These are phyloP conservation scores for Buceros bicornis DNA, from an alignment of 2,797 vertebrate species.

Conservation along the genomic window DNA sequence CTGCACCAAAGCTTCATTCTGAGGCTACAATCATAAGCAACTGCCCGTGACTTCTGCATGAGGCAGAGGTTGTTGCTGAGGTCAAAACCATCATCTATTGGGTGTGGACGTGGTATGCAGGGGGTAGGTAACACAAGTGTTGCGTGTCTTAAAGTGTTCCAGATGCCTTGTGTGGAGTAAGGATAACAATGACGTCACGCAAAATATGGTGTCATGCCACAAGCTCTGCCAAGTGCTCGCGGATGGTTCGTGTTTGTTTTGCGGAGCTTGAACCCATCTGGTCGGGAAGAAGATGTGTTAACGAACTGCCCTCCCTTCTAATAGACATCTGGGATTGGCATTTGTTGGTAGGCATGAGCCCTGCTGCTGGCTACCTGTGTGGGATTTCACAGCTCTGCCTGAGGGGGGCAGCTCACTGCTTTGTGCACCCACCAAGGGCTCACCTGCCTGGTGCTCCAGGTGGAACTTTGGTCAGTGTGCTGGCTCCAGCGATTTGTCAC, in stretches of 20 bases:
- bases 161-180: background rate
- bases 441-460: background rate
- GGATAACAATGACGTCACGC: fast-evolving
- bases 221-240: background rate
- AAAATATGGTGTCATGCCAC: fast-evolving
- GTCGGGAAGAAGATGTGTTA: background rate
- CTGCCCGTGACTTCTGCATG: background rate
- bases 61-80: background rate
- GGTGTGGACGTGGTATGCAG: fast-evolving
- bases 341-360: background rate
- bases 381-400: background rate
- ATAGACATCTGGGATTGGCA: fast-evolving
- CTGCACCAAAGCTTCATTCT: fast-evolving
- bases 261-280: background rate
- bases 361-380: background rate
- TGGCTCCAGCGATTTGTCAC: background rate
- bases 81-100: background rate
- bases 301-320: fast-evolving
- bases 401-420: background rate
- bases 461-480: background rate
- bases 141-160: background rate
- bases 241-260: background rate
- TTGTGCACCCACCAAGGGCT: background rate
- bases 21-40: fast-evolving
- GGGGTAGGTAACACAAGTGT: fast-evolving